phyloP scores from a whole-genome alignment of 1,140 invertebrate species.

The Campoletis sonorensis region DNA sequence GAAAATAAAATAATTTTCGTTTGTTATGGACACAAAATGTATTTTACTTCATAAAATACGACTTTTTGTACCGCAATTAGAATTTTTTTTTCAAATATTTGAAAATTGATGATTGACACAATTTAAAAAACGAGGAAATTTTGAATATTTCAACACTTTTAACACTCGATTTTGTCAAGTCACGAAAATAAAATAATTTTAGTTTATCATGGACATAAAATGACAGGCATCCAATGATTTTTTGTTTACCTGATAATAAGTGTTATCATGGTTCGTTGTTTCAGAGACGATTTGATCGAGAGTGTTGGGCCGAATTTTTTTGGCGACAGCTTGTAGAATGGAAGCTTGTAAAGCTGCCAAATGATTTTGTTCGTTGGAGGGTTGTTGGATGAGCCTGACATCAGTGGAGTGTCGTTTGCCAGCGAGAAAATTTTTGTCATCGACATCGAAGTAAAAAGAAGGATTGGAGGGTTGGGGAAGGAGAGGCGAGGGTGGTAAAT shows the following conservation, averaged over 20 bases:
- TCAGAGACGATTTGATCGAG: conserved; percentile 15
- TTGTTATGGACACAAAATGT: too few species aligned
- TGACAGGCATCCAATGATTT: neutral
- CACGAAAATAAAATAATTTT: too few species aligned
- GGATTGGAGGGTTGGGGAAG: neutral
- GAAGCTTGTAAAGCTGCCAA: neutral
- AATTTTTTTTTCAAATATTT: too few species aligned
- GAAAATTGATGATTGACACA: too few species aligned
- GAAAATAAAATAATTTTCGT: too few species aligned
- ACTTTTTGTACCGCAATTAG: too few species aligned
- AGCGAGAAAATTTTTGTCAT: conserved; percentile 40
- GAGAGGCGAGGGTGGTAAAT: conserved; percentile 44
- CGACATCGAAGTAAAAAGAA: conserved; percentile 23
- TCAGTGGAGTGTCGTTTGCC: conserved; percentile 42
- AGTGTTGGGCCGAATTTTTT: conserved; percentile 14
- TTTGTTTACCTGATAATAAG: conserved; percentile 47
- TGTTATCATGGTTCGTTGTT: neutral
- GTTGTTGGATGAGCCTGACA: conserved; percentile 8
- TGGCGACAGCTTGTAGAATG: neutral
- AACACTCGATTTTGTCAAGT: too few species aligned
- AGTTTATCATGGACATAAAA: too few species aligned
- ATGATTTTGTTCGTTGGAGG: neutral
- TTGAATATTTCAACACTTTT: too few species aligned
- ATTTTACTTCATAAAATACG: too few species aligned
- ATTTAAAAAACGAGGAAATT: too few species aligned